Evolutionary conservation across 2,888 invertebrate species (phyloP).

Genomic region (Scaptomyza caliginosa): DNA sequence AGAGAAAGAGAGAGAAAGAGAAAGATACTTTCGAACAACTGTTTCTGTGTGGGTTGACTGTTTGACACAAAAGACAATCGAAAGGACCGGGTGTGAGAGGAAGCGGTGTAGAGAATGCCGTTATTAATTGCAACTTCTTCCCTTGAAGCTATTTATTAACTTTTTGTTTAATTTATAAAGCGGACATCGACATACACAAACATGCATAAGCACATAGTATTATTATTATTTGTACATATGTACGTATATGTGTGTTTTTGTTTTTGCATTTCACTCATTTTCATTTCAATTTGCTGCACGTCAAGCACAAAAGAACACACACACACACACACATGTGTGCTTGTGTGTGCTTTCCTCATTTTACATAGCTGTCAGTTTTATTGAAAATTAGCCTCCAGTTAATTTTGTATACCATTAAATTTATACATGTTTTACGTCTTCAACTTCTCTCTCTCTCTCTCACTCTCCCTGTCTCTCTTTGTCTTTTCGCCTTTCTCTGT

Average conservation of each 20-base stretch:
- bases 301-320: slow-evolving; percentile 57
- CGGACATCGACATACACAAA: slow-evolving; percentile 35
- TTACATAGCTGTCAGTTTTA: slow-evolving; percentile 75
- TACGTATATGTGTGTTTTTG: slow-evolving; percentile 32
- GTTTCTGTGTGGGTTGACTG: slow-evolving; percentile 31
- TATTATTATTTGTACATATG: slow-evolving; percentile 29
- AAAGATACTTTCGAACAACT: slow-evolving; percentile 1
- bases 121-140: slow-evolving; percentile 76
- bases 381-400: slow-evolving; percentile 78
- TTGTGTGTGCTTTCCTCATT: slow-evolving; percentile 43
- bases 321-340: slow-evolving; percentile 21
- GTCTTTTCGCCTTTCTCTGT: neutral
- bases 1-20: slow-evolving; percentile 2
- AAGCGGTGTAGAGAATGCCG: slow-evolving; percentile 32
- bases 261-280: slow-evolving; percentile 50
- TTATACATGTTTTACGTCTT: slow-evolving; percentile 51
- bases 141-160: slow-evolving; percentile 74
- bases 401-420: slow-evolving; percentile 76
- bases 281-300: slow-evolving; percentile 62
- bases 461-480: neutral
- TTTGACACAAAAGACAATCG: slow-evolving; percentile 33
- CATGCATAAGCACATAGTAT: slow-evolving; percentile 16
- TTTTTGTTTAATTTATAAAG: slow-evolving; percentile 77
- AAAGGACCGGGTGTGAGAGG: neutral
- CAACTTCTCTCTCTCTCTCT: slow-evolving; percentile 5